phyloP scores from a whole-genome alignment of 1,140 invertebrate species.

The Brachionus rotundiformis region DNA sequence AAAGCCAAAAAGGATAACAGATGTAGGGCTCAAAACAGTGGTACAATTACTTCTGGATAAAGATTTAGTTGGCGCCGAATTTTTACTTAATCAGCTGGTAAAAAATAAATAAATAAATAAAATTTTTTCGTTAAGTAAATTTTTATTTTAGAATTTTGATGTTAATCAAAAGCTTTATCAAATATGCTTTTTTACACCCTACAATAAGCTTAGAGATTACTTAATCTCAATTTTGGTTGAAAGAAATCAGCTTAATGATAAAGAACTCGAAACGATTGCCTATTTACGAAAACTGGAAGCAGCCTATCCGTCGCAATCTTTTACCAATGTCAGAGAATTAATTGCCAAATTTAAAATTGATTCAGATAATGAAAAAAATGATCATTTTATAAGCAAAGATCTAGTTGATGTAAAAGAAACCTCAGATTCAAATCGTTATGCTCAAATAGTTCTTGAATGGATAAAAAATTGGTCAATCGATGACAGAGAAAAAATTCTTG shows the following conservation, averaged over 20 bases:
- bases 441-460: constrained; percentile 23
- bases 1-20: constrained; percentile 7
- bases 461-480: constrained; percentile 15
- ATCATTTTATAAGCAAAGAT: constrained; percentile 27
- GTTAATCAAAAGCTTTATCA: constrained; percentile 39
- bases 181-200: constrained; percentile 47
- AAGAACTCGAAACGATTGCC: constrained; percentile 4
- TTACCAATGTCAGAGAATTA: background rate
- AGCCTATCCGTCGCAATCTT: constrained; percentile 16
- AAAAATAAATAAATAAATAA: background rate
- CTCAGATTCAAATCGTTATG: constrained; percentile 13
- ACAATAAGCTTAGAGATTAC: constrained; percentile 27
- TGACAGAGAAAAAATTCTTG: background rate
- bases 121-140: background rate
- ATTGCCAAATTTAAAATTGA: background rate
- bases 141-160: constrained; percentile 33
- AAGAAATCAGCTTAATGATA: constrained; percentile 36
- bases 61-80: constrained; percentile 38
- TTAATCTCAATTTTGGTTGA: constrained; percentile 25
- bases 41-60: constrained; percentile 35
- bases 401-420: background rate
- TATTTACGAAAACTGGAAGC: background rate
- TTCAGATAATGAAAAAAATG: background rate
- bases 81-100: constrained; percentile 46
- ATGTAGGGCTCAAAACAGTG: constrained; percentile 40